phyloP scores from a whole-genome alignment of 2,888 invertebrate genomes.

The Crocallis elinguaria region DNA sequence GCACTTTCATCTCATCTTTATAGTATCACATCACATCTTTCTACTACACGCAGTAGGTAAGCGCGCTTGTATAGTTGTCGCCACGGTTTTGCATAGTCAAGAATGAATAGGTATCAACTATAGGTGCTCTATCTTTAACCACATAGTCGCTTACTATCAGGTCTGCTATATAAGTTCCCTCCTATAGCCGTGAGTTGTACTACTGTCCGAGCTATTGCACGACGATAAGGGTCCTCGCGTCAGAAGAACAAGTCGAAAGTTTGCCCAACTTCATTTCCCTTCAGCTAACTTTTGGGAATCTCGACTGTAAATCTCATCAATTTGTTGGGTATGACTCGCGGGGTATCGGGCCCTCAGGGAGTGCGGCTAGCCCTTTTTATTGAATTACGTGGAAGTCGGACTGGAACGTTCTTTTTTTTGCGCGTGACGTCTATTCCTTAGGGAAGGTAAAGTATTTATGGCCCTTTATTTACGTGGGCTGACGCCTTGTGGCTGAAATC shows the following conservation, averaged over 20 bases:
- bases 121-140: too few species aligned
- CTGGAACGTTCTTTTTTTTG: conserved; percentile 49
- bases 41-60: too few species aligned
- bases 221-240: conserved; percentile 59
- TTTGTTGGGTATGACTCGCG: conserved; percentile 57
- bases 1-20: too few species aligned
- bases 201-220: conserved; percentile 32
- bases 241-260: conserved; percentile 63
- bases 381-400: conserved; percentile 64
- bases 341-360: conserved; percentile 45
- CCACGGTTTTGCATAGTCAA: too few species aligned
- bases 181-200: background rate
- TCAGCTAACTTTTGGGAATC: conserved; percentile 73
- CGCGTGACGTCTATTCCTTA: conserved; percentile 46
- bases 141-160: too few species aligned
- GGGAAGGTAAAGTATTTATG: conserved; percentile 54
- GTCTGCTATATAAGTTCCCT: too few species aligned
- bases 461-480: conserved; percentile 49
- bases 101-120: too few species aligned
- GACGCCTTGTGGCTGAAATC: conserved; percentile 29
- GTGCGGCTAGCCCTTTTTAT: conserved; percentile 65
- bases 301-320: conserved; percentile 76
- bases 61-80: too few species aligned
- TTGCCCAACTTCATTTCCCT: conserved; percentile 75
- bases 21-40: too few species aligned